These are phyloP conservation scores for Decapterus maruadsi DNA, from an alignment of 2,797 vertebrate genomes.

Conservation along the genomic window DNA sequence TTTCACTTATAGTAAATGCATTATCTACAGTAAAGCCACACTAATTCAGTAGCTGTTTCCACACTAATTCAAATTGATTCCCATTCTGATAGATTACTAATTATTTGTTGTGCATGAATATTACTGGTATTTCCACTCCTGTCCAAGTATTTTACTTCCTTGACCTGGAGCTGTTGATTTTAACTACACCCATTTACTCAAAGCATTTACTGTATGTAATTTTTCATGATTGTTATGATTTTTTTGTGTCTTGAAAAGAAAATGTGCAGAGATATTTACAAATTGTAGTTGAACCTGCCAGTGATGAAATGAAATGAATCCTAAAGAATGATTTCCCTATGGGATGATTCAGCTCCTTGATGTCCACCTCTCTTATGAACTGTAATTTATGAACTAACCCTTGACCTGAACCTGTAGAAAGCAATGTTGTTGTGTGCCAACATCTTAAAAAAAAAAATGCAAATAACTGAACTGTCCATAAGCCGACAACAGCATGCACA, in stretches of 20 bases:
- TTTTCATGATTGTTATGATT: neutral
- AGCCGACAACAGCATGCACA: constrained; percentile 10
- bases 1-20: constrained; percentile 2
- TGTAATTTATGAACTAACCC: too few relatives aligned
- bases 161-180: too few relatives aligned
- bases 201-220: neutral
- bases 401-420: neutral
- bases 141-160: neutral
- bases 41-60: constrained; percentile 5
- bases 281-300: neutral
- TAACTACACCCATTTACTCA: too few relatives aligned
- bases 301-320: too few relatives aligned
- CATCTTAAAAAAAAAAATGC: neutral
- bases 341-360: neutral
- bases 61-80: constrained; percentile 3
- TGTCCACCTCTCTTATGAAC: neutral
- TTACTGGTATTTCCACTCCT: neutral
- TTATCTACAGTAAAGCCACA: constrained; percentile 20
- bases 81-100: constrained; percentile 1
- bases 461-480: neutral
- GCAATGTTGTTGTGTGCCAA: neutral
- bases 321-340: neutral
- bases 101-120: constrained; percentile 10
- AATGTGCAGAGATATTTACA: neutral
- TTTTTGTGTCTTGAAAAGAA: neutral